These are phyloP conservation scores for Neopipo cinnamomea DNA, from an alignment of 2,113 vertebrate genomes.

Conservation along the genomic window DNA sequence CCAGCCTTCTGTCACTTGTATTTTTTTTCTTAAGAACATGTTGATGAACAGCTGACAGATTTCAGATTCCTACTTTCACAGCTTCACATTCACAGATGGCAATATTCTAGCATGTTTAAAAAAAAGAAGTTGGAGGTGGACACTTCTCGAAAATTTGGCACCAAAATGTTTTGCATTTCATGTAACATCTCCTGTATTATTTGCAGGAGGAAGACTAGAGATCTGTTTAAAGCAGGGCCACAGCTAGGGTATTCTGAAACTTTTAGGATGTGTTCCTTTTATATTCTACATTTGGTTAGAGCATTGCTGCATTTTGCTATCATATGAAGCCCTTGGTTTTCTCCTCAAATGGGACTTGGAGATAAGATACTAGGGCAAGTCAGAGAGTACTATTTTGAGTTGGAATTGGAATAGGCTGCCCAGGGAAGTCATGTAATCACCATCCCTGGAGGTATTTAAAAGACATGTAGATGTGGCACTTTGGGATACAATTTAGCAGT, in stretches of 20 bases:
- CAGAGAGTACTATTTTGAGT: background rate
- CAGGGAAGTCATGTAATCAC: background rate
- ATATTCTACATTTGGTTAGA: background rate
- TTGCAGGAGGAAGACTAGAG: background rate
- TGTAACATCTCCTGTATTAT: background rate
- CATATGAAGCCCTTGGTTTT: background rate
- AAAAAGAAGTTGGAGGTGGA: slow-evolving; percentile 7
- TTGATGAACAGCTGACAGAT: slow-evolving; percentile 46
- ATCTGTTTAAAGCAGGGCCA: background rate
- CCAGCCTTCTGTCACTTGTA: background rate
- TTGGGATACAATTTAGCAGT: background rate
- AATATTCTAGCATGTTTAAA: background rate
- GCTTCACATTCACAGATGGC: slow-evolving; percentile 16
- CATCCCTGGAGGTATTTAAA: background rate
- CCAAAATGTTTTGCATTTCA: background rate
- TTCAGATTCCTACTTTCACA: slow-evolving; percentile 40
- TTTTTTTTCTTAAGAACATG: background rate
- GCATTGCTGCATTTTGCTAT: background rate
- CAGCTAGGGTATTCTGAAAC: background rate
- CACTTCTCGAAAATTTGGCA: background rate
- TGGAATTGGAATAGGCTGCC: background rate
- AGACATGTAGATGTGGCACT: background rate
- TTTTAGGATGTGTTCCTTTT: background rate
- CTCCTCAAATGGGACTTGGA: background rate
- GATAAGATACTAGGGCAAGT: background rate